Conservation (phyloP, 1,140 invertebrate species). For the Cydia pomonella region DNA sequence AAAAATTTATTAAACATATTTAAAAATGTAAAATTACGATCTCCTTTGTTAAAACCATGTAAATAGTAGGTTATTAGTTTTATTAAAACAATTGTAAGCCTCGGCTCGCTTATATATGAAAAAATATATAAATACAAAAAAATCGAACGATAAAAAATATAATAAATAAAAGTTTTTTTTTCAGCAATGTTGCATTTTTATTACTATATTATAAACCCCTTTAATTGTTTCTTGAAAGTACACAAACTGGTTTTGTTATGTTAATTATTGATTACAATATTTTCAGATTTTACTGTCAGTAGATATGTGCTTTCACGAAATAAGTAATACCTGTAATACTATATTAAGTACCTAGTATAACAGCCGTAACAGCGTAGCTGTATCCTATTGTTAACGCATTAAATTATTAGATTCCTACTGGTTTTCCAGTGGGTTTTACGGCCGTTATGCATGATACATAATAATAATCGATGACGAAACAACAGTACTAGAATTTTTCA, state of each 20-base stretch:
- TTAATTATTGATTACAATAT: not conserved
- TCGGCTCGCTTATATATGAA: slow-evolving; percentile 28
- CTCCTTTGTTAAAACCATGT: slow-evolving; percentile 4
- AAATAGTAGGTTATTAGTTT: slow-evolving; percentile 24
- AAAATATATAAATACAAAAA: slow-evolving; percentile 45
- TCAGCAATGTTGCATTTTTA: slow-evolving; percentile 54
- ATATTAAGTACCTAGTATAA: too few species aligned
- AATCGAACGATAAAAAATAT: slow-evolving; percentile 46
- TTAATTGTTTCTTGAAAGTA: slow-evolving; percentile 24
- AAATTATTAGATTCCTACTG: too few species aligned
- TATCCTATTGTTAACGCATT: too few species aligned
- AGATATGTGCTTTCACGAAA: not conserved
- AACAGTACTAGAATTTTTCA: too few species aligned
- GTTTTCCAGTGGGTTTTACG: too few species aligned
- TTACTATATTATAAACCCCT: slow-evolving; percentile 36
- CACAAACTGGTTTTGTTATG: slow-evolving; percentile 41
- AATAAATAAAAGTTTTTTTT: slow-evolving; percentile 58
- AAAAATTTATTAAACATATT: slow-evolving; percentile 41
- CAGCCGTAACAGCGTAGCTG: too few species aligned
- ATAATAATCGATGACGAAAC: too few species aligned
- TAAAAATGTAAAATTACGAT: slow-evolving; percentile 37
- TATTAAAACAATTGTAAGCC: slow-evolving; percentile 28
- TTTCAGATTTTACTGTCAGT: not conserved
- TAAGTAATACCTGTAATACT: not conserved
- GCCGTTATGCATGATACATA: too few species aligned